These are phyloP conservation scores for Apodemia duryi DNA, from an alignment of 2,888 invertebrate genomes.

Conservation along the genomic window DNA sequence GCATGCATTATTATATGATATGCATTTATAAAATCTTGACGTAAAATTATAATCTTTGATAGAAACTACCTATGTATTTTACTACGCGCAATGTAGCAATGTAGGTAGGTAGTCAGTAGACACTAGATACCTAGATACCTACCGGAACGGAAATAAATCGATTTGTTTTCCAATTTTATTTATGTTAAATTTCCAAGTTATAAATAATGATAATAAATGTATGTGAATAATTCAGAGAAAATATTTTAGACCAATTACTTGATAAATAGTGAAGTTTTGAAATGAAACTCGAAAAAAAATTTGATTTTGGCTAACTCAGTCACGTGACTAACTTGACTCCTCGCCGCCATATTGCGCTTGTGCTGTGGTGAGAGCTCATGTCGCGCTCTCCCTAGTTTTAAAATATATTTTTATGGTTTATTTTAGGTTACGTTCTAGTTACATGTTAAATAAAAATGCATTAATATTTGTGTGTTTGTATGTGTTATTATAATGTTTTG, in stretches of 20 bases:
- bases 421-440: conserved; percentile 33
- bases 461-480: conserved; percentile 27
- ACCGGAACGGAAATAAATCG: conserved; percentile 3
- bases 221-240: background rate
- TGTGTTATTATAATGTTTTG: conserved; percentile 28
- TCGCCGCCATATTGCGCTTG: conserved; percentile 62
- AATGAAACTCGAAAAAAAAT: conserved; percentile 11
- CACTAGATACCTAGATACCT: background rate
- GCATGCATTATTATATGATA: too few relatives aligned
- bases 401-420: conserved; percentile 41
- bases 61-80: background rate
- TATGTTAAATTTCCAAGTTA: background rate
- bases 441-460: conserved; percentile 26
- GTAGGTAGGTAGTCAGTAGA: background rate
- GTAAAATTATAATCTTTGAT: background rate
- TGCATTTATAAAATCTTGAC: background rate
- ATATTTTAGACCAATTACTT: background rate
- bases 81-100: background rate
- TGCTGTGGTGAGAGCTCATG: conserved; percentile 48
- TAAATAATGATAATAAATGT: background rate
- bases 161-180: background rate
- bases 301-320: conserved; percentile 32
- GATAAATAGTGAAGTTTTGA: background rate
- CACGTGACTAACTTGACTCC: conserved; percentile 50
- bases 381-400: conserved; percentile 45